These are phyloP conservation scores for Clytia hemisphaerica DNA, from an alignment of 30 jellyfish, hydroid and myxozoan genomes.

Conservation along the genomic window DNA sequence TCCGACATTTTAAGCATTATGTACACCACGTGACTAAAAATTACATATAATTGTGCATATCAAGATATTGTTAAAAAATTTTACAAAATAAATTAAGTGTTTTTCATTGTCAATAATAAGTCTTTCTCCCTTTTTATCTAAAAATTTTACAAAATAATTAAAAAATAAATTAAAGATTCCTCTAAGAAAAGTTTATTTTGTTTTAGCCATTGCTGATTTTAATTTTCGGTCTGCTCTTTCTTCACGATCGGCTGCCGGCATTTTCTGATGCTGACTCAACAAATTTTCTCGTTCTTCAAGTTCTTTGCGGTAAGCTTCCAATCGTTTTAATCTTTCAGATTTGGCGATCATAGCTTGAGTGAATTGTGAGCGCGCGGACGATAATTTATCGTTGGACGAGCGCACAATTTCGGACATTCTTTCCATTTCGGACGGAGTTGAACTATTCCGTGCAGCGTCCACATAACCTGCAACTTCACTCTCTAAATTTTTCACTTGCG, in stretches of 20 bases:
- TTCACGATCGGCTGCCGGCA: conserved; percentile 59
- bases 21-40: too few relatives aligned
- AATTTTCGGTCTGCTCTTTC: conserved; percentile 39
- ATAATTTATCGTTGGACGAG: conserved; percentile 42
- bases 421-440: conserved; percentile 34
- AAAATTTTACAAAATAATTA: too few relatives aligned
- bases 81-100: too few relatives aligned
- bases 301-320: conserved; percentile 50
- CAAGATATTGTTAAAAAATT: too few relatives aligned
- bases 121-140: too few relatives aligned
- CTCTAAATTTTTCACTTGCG: conserved; percentile 54
- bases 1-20: too few relatives aligned
- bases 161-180: too few relatives aligned
- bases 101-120: too few relatives aligned
- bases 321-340: conserved; percentile 52
- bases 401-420: conserved; percentile 40
- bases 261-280: conserved; percentile 55
- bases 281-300: conserved; percentile 44
- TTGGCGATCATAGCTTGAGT: conserved; percentile 72
- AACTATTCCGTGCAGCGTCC: conserved; percentile 64
- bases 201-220: conserved; percentile 71
- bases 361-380: conserved; percentile 74
- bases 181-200: too few relatives aligned
- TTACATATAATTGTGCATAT: too few relatives aligned
- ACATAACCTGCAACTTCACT: conserved; percentile 62